Base-by-base conservation (phyloP, 1,140 invertebrate species). In the Cryptotermes secundus region DNA sequence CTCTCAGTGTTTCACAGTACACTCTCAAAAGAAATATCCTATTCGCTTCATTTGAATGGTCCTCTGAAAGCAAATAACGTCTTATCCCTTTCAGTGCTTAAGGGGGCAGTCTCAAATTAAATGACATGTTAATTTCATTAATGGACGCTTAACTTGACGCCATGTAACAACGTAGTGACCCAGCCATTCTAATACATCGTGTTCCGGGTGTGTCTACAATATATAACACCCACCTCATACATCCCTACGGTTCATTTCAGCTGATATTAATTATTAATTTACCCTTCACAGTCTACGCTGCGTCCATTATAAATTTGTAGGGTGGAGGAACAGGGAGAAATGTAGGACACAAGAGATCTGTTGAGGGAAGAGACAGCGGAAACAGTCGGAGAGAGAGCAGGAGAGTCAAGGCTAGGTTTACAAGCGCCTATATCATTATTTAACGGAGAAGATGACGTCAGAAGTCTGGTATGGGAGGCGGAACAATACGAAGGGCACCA, bases 261-360 rank as follows among this genome's bases (percentile, higher is more conserved):
- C 59, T 72, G 31, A 72, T 72, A 72, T 72, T 72, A 72, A 72
- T 72, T 72, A 72, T 72, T 72, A 72, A 72, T 72, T 72, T 72
- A 72, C 59, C n/a, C 59, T 72, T 72, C 59, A 72, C 14, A 72
- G 59, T 6, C n/a, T 31, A 16, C 59, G 26, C 6, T 72, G n/a
- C n/a, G 59, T 72, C 59, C 59, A 72, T 72, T 72, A 72, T 72
- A n/a, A 72, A 72, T 26, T 72, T 72, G 59, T 72, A 72, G 26
- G 59, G n/a, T 12, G 59, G 26, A n/a, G 59, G 6, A 16, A 31
- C 4, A 72, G 59, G 14, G 59, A 72, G 59, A 72, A 72, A 72
- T 72, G 59, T 72, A 72, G 59, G 26, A 31, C 59, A 72, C 59
- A 31, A 49, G 59, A 72, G 59, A 72, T 7, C 16, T 26, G 59